Percentiles rank a stretch among this genome's conserved stretches.
Conservation (phyloP, 2,888 invertebrate genomes). For the Eupithecia pulchellata region DNA sequence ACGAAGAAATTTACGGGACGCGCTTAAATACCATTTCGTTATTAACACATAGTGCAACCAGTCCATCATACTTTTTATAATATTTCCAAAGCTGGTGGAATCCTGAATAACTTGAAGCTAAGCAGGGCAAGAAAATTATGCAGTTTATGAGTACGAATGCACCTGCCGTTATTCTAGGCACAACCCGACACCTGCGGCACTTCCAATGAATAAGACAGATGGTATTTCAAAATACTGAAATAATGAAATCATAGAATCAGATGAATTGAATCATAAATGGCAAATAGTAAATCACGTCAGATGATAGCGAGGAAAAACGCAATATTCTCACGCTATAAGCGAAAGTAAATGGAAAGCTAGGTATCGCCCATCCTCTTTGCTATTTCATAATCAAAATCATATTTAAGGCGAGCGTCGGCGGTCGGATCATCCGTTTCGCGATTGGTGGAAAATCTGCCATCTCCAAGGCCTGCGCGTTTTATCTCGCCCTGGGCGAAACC, state of each 20-base stretch:
- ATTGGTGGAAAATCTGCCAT: conserved; percentile 63
- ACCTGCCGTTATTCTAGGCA: conserved; percentile 60
- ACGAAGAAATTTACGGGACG: background rate
- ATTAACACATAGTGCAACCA: conserved; percentile 6
- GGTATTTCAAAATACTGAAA: conserved; percentile 32
- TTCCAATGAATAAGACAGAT: conserved; percentile 30
- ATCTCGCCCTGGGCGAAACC: conserved; percentile 63
- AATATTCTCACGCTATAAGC: conserved; percentile 54
- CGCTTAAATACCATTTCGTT: background rate
- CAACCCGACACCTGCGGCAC: conserved; percentile 38
- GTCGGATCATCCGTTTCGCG: conserved; percentile 52
- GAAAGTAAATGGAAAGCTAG: conserved; percentile 30
- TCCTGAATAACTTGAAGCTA: conserved; percentile 46
- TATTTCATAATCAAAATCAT: conserved; percentile 72
- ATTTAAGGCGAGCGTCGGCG: conserved; percentile 59
- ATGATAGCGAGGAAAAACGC: conserved; percentile 28
- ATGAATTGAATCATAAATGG: conserved; percentile 16
- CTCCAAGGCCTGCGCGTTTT: conserved; percentile 69
- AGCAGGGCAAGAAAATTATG: conserved; percentile 50
- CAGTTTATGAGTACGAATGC: conserved; percentile 43
- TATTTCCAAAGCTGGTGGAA: conserved; percentile 7
- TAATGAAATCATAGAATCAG: conserved; percentile 23
- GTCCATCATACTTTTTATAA: conserved; percentile 11
- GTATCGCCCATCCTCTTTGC: conserved; percentile 55
- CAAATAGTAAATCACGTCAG: conserved; percentile 20